Evolutionary conservation across 1,140 invertebrate species (phyloP).

Genomic region (Apolygus lucorum): DNA sequence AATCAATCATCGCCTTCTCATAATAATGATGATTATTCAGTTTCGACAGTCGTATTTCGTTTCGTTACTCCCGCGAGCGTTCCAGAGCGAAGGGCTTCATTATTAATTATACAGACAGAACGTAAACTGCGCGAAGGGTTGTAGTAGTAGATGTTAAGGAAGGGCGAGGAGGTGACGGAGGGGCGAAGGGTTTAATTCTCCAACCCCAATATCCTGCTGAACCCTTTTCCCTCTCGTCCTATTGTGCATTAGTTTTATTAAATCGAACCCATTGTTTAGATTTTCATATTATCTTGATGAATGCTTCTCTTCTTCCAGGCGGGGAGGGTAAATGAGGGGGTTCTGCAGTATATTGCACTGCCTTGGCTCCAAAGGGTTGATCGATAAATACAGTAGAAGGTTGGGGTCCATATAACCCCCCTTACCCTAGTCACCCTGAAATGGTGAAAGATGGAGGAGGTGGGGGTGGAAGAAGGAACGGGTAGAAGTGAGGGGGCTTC

Average conservation of each 20-base stretch:
- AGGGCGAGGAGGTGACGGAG: background rate
- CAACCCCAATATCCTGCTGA: constrained; percentile 13
- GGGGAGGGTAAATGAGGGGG: background rate
- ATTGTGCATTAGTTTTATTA: constrained; percentile 30
- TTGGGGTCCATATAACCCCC: constrained; percentile 19
- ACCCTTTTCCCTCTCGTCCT: constrained; percentile 26
- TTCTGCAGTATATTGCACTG: constrained; percentile 20
- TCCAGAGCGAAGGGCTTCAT: background rate
- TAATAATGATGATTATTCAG: too few relatives aligned
- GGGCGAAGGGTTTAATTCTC: background rate
- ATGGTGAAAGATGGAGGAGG: background rate
- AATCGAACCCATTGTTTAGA: constrained; percentile 29
- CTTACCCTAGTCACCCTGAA: background rate
- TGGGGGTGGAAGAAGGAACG: background rate
- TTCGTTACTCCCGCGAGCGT: too few relatives aligned
- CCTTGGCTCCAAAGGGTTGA: constrained; percentile 9
- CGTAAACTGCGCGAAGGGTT: background rate
- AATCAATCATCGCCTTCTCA: too few relatives aligned
- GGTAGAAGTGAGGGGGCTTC: constrained; percentile 2
- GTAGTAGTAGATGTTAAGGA: too few relatives aligned
- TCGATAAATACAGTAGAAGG: constrained; percentile 18
- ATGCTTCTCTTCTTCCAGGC: background rate
- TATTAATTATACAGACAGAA: background rate
- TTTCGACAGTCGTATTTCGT: too few relatives aligned
- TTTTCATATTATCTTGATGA: constrained; percentile 13